These are phyloP conservation scores for Acrocyrtus sp. DNA, from an alignment of 2,888 invertebrate genomes.

Conservation along the genomic window DNA sequence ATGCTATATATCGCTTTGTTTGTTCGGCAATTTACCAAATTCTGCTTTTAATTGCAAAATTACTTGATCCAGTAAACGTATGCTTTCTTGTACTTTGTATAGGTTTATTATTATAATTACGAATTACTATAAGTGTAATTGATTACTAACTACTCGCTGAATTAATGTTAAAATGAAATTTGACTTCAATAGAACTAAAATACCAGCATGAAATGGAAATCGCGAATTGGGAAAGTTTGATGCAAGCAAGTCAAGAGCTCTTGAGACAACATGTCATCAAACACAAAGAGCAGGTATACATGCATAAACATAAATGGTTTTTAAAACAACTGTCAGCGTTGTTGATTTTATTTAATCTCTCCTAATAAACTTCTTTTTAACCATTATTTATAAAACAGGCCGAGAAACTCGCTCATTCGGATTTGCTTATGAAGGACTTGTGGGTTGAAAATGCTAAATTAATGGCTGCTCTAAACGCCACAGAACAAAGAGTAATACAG, in stretches of 20 bases:
- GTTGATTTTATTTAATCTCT: slow-evolving; percentile 8
- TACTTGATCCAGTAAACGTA: no score
- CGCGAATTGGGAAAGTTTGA: slow-evolving; percentile 69
- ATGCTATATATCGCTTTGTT: no score
- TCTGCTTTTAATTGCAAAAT: no score
- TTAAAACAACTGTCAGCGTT: not conserved
- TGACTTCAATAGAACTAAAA: slow-evolving; percentile 70
- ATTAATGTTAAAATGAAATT: no score
- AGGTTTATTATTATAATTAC: no score
- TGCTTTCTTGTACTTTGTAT: no score
- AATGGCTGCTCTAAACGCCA: slow-evolving; percentile 72
- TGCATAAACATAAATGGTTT: no score
- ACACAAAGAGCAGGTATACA: slow-evolving; percentile 69
- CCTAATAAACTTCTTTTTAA: slow-evolving; percentile 8
- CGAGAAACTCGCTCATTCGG: slow-evolving; percentile 78
- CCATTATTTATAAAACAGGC: slow-evolving; percentile 66
- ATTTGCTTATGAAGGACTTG: slow-evolving; percentile 82
- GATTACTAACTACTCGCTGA: no score
- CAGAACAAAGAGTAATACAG: slow-evolving; percentile 67
- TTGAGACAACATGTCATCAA: slow-evolving; percentile 70
- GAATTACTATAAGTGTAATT: no score
- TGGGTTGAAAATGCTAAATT: slow-evolving; percentile 87
- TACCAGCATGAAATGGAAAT: slow-evolving; percentile 71
- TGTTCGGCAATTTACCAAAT: no score
- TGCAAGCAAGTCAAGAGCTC: slow-evolving; percentile 70